Conservation (phyloP, 2,113 vertebrate species). For the Speoplatyrhinus poulsoni region DNA sequence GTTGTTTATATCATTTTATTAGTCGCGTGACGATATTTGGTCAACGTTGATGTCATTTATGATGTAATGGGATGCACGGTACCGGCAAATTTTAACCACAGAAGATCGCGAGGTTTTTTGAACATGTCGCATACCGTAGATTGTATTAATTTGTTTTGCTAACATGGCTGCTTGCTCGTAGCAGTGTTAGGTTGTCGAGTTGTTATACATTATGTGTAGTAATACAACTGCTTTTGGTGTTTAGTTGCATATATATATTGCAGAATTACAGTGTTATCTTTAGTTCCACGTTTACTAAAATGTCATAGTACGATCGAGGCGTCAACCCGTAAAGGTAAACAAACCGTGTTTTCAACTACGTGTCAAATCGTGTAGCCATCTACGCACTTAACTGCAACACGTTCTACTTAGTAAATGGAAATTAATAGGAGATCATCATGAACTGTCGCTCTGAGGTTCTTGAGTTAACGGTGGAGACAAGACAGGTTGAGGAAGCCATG, state of each 20-base stretch:
- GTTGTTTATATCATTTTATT: no score
- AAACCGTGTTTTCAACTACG: conserved; percentile 18
- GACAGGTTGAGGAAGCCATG: conserved; percentile 96
- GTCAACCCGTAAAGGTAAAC: conserved; percentile 41
- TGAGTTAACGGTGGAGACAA: conserved; percentile 92
- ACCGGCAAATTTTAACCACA: no score
- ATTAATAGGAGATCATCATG: conserved; percentile 69
- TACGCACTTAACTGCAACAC: not conserved
- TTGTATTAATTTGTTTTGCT: no score
- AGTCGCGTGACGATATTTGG: no score
- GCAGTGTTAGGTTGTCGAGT: no score
- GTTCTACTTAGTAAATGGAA: conserved; percentile 21
- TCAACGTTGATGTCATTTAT: no score
- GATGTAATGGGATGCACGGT: no score
- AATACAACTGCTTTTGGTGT: not conserved
- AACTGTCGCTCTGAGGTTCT: conserved; percentile 95
- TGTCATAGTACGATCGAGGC: conserved; percentile 1
- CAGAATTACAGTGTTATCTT: not conserved
- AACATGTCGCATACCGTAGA: no score
- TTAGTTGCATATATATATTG: not conserved
- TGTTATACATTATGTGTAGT: no score
- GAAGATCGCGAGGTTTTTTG: no score
- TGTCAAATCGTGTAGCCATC: not conserved
- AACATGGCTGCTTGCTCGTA: no score
- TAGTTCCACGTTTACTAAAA: not conserved